Percentiles rank a stretch among this genome's conserved stretches.
Evolutionary conservation across 2,113 vertebrate species (phyloP).

Genomic region (Riparia riparia): DNA sequence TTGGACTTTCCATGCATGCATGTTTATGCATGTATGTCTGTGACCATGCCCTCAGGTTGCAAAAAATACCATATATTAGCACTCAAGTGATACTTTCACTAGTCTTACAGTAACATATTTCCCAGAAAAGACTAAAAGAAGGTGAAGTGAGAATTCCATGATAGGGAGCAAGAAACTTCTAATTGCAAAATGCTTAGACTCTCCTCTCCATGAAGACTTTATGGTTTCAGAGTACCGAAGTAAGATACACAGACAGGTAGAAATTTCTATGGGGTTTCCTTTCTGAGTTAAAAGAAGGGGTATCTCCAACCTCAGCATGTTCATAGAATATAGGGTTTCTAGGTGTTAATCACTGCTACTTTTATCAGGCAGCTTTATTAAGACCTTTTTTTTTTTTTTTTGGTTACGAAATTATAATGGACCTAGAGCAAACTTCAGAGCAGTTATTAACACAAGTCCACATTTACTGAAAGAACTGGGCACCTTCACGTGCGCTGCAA

Average conservation of each 20-base stretch:
- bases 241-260: conserved; percentile 40
- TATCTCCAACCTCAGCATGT: conserved; percentile 18
- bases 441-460: conserved; percentile 82
- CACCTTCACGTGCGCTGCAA: conserved; percentile 79
- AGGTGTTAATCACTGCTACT: conserved; percentile 81
- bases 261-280: conserved; percentile 50
- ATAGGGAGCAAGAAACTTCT: background rate
- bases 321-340: conserved; percentile 47
- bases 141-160: background rate
- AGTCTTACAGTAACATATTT: background rate
- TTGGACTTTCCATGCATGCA: background rate
- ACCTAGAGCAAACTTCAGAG: conserved; percentile 84
- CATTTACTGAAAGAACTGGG: conserved; percentile 83
- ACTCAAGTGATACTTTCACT: background rate
- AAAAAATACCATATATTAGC: background rate
- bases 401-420: conserved; percentile 82
- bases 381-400: conserved; percentile 77
- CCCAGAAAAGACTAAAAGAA: background rate
- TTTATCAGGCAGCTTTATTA: conserved; percentile 90
- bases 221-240: background rate
- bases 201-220: background rate
- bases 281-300: background rate
- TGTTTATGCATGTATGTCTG: background rate
- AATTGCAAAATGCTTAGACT: background rate
- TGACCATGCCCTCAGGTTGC: background rate